phyloP scores from a whole-genome alignment of 2,888 invertebrate species.

The Philonicus albiceps region DNA sequence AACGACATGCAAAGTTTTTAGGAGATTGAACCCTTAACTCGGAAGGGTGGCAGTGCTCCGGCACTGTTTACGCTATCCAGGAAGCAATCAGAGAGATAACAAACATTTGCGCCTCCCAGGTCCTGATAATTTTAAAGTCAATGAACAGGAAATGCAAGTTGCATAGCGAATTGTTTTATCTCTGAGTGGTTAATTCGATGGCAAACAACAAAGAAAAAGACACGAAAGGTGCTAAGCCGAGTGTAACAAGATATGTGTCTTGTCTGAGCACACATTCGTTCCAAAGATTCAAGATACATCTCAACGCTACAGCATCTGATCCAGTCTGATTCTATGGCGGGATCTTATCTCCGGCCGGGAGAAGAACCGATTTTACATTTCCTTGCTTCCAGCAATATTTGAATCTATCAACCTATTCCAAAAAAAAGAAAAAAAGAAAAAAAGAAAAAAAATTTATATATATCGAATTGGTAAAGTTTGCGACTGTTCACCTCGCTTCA shows the following conservation, averaged over 20 bases:
- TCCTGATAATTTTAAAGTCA: not conserved
- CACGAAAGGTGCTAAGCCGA: not conserved
- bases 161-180: not conserved
- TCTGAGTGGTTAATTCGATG: not conserved
- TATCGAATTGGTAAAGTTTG: not conserved
- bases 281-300: too few species aligned
- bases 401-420: not conserved
- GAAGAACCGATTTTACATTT: not conserved
- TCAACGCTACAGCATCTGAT: not conserved
- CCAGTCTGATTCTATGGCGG: not conserved
- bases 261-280: not conserved
- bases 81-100: not conserved
- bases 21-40: not conserved
- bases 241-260: not conserved
- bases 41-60: not conserved
- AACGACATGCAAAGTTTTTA: not conserved
- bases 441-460: too few species aligned
- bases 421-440: too few species aligned
- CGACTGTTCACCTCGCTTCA: not conserved
- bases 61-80: not conserved
- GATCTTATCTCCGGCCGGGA: not conserved
- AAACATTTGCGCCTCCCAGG: not conserved
- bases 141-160: not conserved
- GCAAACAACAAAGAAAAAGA: not conserved
- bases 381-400: not conserved